These are phyloP conservation scores for Littorina saxatilis DNA, from an alignment of 1,140 invertebrate genomes.

Conservation along the genomic window DNA sequence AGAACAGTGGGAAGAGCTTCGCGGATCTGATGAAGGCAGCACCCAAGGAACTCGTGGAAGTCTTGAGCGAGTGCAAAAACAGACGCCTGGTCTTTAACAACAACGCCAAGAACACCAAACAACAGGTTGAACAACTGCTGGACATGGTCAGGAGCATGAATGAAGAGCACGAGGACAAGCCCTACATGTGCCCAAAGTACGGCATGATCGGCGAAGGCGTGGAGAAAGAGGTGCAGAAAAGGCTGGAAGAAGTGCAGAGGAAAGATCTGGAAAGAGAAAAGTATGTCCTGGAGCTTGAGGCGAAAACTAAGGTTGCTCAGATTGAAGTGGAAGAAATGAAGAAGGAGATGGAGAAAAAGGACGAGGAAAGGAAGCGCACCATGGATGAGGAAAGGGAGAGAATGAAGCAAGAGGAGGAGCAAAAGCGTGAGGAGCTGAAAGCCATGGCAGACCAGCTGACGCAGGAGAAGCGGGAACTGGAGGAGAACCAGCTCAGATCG, in stretches of 20 bases:
- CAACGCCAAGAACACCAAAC: slow-evolving; percentile 4
- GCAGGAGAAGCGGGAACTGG: background rate
- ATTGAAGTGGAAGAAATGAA: background rate
- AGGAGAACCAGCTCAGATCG: background rate
- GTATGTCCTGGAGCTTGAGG: background rate
- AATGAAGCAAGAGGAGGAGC: background rate
- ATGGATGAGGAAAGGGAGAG: background rate
- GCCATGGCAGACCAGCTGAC: background rate
- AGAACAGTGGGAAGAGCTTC: background rate
- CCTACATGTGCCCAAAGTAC: slow-evolving; percentile 26
- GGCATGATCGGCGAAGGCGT: background rate
- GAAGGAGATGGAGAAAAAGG: background rate
- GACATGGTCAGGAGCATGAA: slow-evolving; percentile 20
- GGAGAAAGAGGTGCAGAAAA: slow-evolving; percentile 12
- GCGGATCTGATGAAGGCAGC: background rate
- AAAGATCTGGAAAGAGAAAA: background rate
- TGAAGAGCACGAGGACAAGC: background rate
- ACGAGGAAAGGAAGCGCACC: background rate
- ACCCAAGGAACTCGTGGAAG: background rate
- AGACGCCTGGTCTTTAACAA: slow-evolving; percentile 23
- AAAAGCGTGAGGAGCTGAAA: background rate
- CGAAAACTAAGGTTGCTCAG: no score
- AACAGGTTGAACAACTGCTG: slow-evolving; percentile 16
- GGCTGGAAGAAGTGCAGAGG: background rate
- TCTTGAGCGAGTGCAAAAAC: slow-evolving; percentile 5